Evolutionary conservation across 2,113 vertebrate genomes (phyloP).

Genomic region (Vulpes lagopus): DNA sequence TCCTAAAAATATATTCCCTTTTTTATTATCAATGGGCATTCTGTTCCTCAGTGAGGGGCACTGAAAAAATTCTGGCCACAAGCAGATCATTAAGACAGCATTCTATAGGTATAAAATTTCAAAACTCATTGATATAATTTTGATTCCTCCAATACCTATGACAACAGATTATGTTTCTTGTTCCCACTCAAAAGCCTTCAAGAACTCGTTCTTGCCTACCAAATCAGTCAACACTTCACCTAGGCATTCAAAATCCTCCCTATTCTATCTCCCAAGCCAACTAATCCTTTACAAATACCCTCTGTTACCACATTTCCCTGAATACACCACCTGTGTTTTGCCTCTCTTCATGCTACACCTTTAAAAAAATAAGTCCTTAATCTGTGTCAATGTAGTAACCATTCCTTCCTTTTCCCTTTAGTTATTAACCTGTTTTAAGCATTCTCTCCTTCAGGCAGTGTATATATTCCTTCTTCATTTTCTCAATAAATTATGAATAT

Average conservation of each 20-base stretch:
- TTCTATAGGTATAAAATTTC: background rate
- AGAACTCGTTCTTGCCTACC: background rate
- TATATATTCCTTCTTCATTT: background rate
- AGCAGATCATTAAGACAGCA: background rate
- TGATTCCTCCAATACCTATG: slow-evolving; percentile 36
- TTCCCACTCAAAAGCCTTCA: background rate
- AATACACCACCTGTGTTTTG: background rate
- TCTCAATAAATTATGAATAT: slow-evolving; percentile 15
- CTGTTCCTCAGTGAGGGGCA: slow-evolving; percentile 22
- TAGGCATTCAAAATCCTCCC: background rate
- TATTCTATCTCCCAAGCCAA: background rate
- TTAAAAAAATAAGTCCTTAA: background rate
- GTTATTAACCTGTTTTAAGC: slow-evolving; percentile 1
- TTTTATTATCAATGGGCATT: background rate
- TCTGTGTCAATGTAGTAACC: background rate
- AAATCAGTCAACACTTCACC: background rate
- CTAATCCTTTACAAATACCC: background rate
- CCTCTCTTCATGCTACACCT: background rate
- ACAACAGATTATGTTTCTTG: background rate
- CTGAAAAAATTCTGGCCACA: background rate
- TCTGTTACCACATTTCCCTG: background rate
- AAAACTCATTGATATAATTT: slow-evolving; percentile 21
- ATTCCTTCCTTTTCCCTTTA: background rate
- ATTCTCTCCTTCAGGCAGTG: background rate
- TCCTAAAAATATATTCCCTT: background rate